These are phyloP conservation scores for Melinaea menophilus DNA, from an alignment of 2,888 invertebrate species.

Conservation along the genomic window DNA sequence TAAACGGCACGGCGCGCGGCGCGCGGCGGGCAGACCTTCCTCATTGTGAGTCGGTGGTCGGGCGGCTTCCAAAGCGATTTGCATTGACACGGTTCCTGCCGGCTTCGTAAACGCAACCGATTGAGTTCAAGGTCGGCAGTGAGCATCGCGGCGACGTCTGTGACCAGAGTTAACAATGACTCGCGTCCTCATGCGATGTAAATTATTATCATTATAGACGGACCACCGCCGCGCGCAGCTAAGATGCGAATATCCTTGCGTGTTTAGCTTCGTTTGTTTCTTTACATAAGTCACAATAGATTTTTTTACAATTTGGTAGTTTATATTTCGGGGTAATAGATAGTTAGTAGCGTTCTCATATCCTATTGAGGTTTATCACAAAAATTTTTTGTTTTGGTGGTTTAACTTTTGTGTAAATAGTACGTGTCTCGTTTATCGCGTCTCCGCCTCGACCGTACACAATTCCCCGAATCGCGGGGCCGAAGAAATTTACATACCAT, in stretches of 20 bases:
- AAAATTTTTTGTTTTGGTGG: not conserved
- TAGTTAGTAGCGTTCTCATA: no score
- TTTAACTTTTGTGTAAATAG: slow-evolving; percentile 9
- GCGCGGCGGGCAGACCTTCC: slow-evolving; percentile 26
- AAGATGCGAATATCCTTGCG: no score
- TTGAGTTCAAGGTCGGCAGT: slow-evolving; percentile 75
- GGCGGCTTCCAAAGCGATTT: slow-evolving; percentile 60
- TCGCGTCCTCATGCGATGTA: slow-evolving; percentile 72
- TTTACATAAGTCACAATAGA: no score
- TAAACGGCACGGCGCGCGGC: not conserved
- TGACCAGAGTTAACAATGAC: slow-evolving; percentile 76
- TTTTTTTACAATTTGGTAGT: no score
- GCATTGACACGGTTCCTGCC: slow-evolving; percentile 73
- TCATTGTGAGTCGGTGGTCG: slow-evolving; percentile 52
- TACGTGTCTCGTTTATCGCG: not conserved
- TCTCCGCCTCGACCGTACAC: not conserved
- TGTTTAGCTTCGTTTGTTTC: no score
- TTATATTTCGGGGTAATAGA: no score
- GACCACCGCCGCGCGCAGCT: slow-evolving; percentile 45
- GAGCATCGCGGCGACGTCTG: slow-evolving; percentile 66
- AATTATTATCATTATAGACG: slow-evolving; percentile 72
- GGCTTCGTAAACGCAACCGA: slow-evolving; percentile 70
- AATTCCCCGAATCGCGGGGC: not conserved
- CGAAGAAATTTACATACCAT: slow-evolving; percentile 32
- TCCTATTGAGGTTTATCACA: no score